phyloP scores from a whole-genome alignment of 2,888 invertebrate genomes.

The Ecdyonurus torrentis region DNA sequence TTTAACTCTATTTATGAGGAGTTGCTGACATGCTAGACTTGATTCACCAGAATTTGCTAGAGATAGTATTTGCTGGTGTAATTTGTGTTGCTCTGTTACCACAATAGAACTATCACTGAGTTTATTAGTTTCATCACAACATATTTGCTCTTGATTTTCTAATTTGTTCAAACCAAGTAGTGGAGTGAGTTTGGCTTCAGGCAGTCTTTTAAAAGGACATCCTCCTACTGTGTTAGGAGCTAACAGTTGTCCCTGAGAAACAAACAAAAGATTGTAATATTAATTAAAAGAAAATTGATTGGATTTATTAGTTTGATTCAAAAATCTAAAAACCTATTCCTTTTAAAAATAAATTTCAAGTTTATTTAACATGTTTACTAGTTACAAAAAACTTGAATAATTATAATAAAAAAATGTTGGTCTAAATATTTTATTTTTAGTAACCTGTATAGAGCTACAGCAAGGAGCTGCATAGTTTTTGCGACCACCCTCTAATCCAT shows the following conservation, averaged over 20 bases:
- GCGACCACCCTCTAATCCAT: slow-evolving; percentile 50
- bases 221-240: slow-evolving; percentile 37
- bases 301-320: neutral
- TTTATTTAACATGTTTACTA: no score
- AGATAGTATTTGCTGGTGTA: no score
- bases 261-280: neutral
- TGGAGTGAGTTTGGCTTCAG: neutral
- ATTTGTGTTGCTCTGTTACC: neutral
- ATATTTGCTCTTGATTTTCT: neutral
- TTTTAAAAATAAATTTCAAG: slow-evolving; percentile 18
- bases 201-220: slow-evolving; percentile 34
- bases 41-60: neutral
- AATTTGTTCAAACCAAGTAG: neutral
- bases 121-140: no score
- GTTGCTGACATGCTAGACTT: neutral
- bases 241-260: slow-evolving; percentile 16
- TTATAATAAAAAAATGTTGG: neutral
- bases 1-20: neutral
- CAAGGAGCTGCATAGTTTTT: slow-evolving; percentile 40
- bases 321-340: slow-evolving; percentile 8
- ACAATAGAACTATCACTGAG: neutral
- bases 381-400: neutral
- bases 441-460: slow-evolving; percentile 42
- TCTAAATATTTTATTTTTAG: slow-evolving; percentile 14
- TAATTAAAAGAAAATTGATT: neutral